phyloP scores from a whole-genome alignment of 2,113 vertebrate genomes.

The Sebastes fasciatus region DNA sequence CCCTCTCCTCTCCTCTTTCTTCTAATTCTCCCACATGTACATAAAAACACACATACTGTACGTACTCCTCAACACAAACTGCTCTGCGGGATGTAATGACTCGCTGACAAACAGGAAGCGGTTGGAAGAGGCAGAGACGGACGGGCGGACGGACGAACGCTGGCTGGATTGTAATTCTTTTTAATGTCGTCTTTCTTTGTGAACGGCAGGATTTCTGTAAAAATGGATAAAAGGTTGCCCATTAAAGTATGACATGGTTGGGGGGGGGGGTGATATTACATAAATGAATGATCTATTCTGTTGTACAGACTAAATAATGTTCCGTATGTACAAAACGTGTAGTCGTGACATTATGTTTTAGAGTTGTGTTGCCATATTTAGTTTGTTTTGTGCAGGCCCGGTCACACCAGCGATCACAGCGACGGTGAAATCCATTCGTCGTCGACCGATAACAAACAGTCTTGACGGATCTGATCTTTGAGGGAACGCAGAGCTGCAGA shows the following conservation, averaged over 20 bases:
- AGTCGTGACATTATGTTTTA: conserved; percentile 78
- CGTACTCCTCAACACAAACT: conserved; percentile 33
- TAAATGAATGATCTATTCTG: conserved; percentile 83
- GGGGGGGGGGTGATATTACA: conserved; percentile 29
- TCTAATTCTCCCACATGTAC: conserved; percentile 56
- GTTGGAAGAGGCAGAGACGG: conserved; percentile 8
- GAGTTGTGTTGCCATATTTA: conserved; percentile 70
- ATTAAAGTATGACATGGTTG: neutral
- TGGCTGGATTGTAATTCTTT: conserved; percentile 81
- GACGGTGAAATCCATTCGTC: neutral
- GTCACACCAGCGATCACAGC: conserved; percentile 36
- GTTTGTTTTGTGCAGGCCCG: conserved; percentile 33
- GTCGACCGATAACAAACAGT: neutral
- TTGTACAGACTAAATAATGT: conserved; percentile 83
- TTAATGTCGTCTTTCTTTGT: conserved; percentile 75
- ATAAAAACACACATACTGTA: conserved; percentile 44
- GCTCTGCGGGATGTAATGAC: conserved; percentile 62
- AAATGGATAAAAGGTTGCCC: conserved; percentile 34
- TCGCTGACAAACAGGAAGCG: conserved; percentile 45
- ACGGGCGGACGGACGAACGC: conserved; percentile 16
- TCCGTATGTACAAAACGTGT: conserved; percentile 76
- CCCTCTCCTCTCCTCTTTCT: conserved; percentile 16
- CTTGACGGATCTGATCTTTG: too few species aligned
- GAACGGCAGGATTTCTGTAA: conserved; percentile 61
- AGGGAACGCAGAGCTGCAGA: too few species aligned